Base-by-base conservation (phyloP, 2,888 invertebrate species). In the Protula sp. region DNA sequence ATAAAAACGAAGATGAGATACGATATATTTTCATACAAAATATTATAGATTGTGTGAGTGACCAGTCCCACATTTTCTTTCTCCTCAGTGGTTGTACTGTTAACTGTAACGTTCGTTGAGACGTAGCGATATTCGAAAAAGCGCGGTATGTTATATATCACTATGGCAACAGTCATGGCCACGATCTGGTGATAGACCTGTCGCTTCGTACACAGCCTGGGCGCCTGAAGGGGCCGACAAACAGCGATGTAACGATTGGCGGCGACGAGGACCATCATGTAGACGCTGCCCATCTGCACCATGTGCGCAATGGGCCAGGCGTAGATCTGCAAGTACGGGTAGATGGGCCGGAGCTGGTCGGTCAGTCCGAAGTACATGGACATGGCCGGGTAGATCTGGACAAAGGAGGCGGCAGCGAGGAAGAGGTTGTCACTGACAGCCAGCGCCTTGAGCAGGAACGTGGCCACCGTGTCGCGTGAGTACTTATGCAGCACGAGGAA, bases 231-330 rank as follows among this genome's bases (percentile, higher is more conserved):
- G 22, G 69, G 69, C 27, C 56, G 45, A 47, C 69, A 69, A n/a
- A 69, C 66, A 2, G 69, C 69, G 45, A 69, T 63, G 60, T 65
- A 69, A 2, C 69, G 58, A 57, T 69, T 69, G 22, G 58, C 63
- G n/a, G 67, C 69, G 4, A 69, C 63, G 4, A 69, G 59, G 3
- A 69, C 69, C 59, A 64, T 66, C 66, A 68, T 66, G 68, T 67
- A 69, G 0, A 66, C 67, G 0, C 66, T 68, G 14, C 62, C 66
- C 59, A 68, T 63, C 56, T 69, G 69, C 2, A 61, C 57, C 47
- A 64, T 60, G 55, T 69, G 67, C 3, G 60, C 55, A 24, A 68
- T 30, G 0, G 69, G 69, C 67, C 67, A 69, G 38, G 56, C 62
- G 54, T 52, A 62, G 28, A 57, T 62, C 58, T 68, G 68, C 3